These are phyloP conservation scores for Drosophila tanythrix DNA, from an alignment of 2,888 invertebrate genomes.

Conservation along the genomic window DNA sequence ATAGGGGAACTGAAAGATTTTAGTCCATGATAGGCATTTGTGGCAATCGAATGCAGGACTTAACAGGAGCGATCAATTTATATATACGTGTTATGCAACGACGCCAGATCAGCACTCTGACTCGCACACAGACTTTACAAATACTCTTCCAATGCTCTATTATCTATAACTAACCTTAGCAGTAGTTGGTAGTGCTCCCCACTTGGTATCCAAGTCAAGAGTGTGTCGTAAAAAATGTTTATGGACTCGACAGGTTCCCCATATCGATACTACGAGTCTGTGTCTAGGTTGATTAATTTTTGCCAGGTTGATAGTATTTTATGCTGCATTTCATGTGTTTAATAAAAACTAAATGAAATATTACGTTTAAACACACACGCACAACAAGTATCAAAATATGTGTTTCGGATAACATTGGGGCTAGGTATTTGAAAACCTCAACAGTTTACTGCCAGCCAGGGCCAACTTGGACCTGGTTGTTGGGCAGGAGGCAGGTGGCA, in stretches of 20 bases:
- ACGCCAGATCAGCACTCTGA: background rate
- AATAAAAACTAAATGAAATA: slow-evolving; percentile 61
- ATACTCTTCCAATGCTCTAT: background rate
- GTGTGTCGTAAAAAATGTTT: slow-evolving; percentile 7
- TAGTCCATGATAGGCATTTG: slow-evolving; percentile 1
- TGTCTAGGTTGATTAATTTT: slow-evolving; percentile 15
- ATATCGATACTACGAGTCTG: slow-evolving; percentile 1
- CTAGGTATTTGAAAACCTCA: slow-evolving; percentile 68
- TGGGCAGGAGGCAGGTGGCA: too few relatives aligned
- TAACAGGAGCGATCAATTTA: background rate
- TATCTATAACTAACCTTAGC: background rate
- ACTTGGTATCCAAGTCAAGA: background rate
- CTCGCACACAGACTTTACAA: background rate
- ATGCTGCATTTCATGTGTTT: slow-evolving; percentile 32
- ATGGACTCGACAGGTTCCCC: background rate
- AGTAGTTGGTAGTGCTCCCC: background rate
- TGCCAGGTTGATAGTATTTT: slow-evolving; percentile 15
- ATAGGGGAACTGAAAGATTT: background rate
- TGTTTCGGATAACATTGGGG: slow-evolving; percentile 58
- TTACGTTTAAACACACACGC: slow-evolving; percentile 50
- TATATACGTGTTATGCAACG: background rate
- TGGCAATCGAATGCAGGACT: background rate
- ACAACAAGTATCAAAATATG: slow-evolving; percentile 50
- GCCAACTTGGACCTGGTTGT: background rate
- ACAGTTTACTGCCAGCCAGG: slow-evolving; percentile 56